These are phyloP conservation scores for Drosophila neocordata DNA, from an alignment of 1,140 invertebrate species.

Conservation along the genomic window DNA sequence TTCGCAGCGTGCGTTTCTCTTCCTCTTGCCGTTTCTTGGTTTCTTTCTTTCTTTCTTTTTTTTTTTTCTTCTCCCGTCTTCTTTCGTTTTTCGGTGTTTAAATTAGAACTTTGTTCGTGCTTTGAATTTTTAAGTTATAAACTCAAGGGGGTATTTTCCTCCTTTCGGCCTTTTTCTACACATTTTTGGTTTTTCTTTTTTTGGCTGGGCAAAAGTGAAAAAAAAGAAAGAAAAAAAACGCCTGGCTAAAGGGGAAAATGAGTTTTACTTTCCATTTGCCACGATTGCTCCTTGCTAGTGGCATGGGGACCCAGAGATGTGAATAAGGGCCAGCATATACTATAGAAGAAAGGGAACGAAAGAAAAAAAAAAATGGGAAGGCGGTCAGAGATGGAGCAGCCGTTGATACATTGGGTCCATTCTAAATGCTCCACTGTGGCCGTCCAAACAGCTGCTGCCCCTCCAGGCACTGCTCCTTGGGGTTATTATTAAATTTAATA, in stretches of 20 bases:
- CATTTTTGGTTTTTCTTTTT: slow-evolving; percentile 26
- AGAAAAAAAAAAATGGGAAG: not conserved
- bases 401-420: slow-evolving; percentile 74
- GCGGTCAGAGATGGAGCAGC: slow-evolving; percentile 44
- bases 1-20: not conserved
- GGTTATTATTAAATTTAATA: slow-evolving; percentile 80
- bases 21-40: slow-evolving; percentile 26
- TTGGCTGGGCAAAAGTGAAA: slow-evolving; percentile 41
- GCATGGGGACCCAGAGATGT: slow-evolving; percentile 23
- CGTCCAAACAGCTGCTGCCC: slow-evolving; percentile 54
- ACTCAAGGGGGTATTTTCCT: slow-evolving; percentile 75
- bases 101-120: slow-evolving; percentile 81
- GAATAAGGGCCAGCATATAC: slow-evolving; percentile 18
- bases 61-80: no score
- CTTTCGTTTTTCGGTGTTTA: slow-evolving; percentile 61
- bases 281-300: slow-evolving; percentile 14
- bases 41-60: slow-evolving; percentile 32
- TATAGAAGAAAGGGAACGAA: not conserved
- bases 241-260: slow-evolving; percentile 61
- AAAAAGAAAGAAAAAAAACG: slow-evolving; percentile 57
- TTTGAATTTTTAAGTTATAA: slow-evolving; percentile 81
- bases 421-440: slow-evolving; percentile 76
- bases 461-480: slow-evolving; percentile 39
- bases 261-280: slow-evolving; percentile 57
- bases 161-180: slow-evolving; percentile 23